Evolutionary conservation across 2,797 vertebrate genomes (phyloP).

Genomic region (Crocodylus rhombifer): DNA sequence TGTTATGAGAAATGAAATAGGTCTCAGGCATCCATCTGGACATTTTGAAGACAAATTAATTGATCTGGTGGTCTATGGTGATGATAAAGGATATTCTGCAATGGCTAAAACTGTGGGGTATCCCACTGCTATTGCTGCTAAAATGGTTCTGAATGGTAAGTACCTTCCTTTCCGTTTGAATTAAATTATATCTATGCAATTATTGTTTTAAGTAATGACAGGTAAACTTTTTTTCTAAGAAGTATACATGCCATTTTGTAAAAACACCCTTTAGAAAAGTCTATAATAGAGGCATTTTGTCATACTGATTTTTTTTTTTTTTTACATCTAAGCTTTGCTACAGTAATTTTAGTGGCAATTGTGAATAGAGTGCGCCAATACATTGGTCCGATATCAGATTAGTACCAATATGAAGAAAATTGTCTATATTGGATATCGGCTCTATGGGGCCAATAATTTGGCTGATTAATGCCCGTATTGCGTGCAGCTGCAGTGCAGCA

Average conservation of each 20-base stretch:
- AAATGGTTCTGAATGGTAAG: conserved; percentile 95
- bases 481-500: no score
- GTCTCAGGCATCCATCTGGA: conserved; percentile 92
- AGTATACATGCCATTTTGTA: neutral
- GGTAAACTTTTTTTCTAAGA: neutral
- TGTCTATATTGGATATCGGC: no score
- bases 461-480: no score
- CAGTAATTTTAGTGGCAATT: neutral
- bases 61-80: conserved; percentile 93
- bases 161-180: conserved; percentile 44
- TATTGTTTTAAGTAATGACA: neutral
- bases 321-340: neutral
- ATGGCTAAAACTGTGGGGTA: conserved; percentile 98
- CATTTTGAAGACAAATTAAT: conserved; percentile 93
- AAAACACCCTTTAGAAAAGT: neutral
- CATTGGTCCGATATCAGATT: no score
- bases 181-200: neutral
- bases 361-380: no score
- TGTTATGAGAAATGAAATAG: conserved; percentile 92
- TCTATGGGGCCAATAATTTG: no score
- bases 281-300: neutral
- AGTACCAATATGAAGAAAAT: no score
- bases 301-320: neutral
- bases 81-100: conserved; percentile 91
- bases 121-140: conserved; percentile 92